A percentile compares a stretch with the other conserved stretches of the same genome.
Evolutionary conservation across 1,140 invertebrate genomes (phyloP).

Genomic region (Hermetia illucens): DNA sequence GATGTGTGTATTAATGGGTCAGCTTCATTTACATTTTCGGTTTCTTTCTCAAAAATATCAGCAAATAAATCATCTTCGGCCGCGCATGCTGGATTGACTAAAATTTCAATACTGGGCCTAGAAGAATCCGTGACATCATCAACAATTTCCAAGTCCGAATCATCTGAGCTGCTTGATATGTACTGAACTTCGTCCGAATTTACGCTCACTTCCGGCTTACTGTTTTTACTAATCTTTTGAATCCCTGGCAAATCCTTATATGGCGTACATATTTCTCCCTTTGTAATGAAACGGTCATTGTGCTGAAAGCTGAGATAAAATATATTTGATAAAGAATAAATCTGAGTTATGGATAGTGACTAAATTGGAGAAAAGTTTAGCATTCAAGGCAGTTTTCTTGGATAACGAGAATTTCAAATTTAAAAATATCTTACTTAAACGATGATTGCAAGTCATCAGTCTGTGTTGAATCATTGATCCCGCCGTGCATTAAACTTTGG

Average conservation of each 20-base stretch:
- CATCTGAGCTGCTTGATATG: conserved; percentile 9
- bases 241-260: too few species aligned
- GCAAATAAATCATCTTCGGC: conserved; percentile 53
- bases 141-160: conserved; percentile 20
- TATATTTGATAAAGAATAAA: too few species aligned
- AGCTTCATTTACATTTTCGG: background rate
- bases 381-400: too few species aligned
- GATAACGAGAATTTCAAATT: too few species aligned
- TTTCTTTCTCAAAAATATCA: conserved; percentile 38
- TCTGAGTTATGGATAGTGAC: too few species aligned
- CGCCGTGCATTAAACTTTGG: conserved; percentile 16
- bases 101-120: too few species aligned
- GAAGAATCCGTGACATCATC: conserved; percentile 19
- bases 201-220: conserved; percentile 3
- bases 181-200: conserved; percentile 7
- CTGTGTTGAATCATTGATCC: conserved; percentile 18
- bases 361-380: too few species aligned
- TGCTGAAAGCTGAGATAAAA: background rate
- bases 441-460: too few species aligned
- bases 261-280: too few species aligned
- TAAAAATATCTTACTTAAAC: too few species aligned
- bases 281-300: background rate
- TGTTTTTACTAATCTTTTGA: too few species aligned
- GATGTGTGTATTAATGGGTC: background rate
- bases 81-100: conserved; percentile 11